Evolutionary conservation across 1,140 invertebrate genomes (phyloP).

Genomic region (Cotesia glomerata): DNA sequence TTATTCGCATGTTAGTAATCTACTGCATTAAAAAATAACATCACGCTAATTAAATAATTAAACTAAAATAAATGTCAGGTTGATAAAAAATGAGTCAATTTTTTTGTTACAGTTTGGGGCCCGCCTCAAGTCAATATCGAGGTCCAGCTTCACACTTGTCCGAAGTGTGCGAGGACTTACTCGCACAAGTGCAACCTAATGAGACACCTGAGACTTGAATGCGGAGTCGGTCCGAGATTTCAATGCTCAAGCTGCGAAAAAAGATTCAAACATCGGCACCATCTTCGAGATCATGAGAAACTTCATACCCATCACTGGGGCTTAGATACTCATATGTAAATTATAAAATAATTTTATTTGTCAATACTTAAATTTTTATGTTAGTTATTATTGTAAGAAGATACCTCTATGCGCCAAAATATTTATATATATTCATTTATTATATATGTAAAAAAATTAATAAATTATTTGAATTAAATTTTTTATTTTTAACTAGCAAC

Average conservation of each 20-base stretch:
- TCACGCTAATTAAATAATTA: background rate
- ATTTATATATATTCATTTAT: too few species aligned
- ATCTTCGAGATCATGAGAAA: conserved; percentile 53
- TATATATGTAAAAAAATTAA: too few species aligned
- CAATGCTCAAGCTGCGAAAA: conserved; percentile 61
- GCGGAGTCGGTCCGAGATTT: conserved; percentile 63
- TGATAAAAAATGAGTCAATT: background rate
- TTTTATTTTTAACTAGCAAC: too few species aligned
- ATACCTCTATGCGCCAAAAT: too few species aligned
- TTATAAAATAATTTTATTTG: background rate
- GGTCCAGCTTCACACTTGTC: conserved; percentile 50
- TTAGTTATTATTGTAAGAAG: too few species aligned
- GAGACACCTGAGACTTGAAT: conserved; percentile 59
- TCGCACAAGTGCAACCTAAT: conserved; percentile 57
- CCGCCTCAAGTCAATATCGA: conserved; percentile 34
- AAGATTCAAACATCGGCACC: conserved; percentile 63
- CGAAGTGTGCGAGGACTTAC: conserved; percentile 58
- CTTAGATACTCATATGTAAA: background rate
- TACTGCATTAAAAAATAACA: too few species aligned
- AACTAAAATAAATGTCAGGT: background rate
- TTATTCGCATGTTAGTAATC: too few species aligned
- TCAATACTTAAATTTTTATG: background rate
- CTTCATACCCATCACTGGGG: conserved; percentile 35
- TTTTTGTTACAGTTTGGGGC: conserved; percentile 48
- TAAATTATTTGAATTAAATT: too few species aligned